Evolutionary conservation across 2,113 vertebrate species (phyloP), one percentile per base, ranked within the genome.

Genomic region (Anolis carolinensis): DNA sequence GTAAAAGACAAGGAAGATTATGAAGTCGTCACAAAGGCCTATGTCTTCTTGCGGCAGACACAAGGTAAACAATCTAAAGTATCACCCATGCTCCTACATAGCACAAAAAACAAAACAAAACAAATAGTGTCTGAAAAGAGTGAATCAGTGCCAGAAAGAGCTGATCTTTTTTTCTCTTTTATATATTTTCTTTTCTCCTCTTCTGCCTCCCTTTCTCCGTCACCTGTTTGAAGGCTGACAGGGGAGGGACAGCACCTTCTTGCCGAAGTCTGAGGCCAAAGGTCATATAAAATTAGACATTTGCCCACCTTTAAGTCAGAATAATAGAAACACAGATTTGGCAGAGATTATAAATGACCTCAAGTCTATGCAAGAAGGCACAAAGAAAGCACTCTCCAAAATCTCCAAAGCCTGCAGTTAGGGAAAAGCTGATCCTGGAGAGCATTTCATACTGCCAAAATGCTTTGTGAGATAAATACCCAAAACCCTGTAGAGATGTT

Each of bases 91-190:
- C 76, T 2, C 20, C 79, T 34, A 74, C 7, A 62, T 5, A 44
- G 39, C 39, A 44, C 5, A 44, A 44, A 44, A 44, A 44, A 44
- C 2, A 6, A 6, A 89, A 14, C 8, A 44, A 88, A 7, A 81
- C n/a, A 88, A 7, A 81, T 21, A 88, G 1, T 7, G 13, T 83
- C 36, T 90, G 77, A 32, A 23, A 36, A 82, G 9, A 59, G 52
- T 59, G 55, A 11, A 59, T 59, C 55, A 59, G 18, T 10, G 39
- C 39, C 39, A 44, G 39, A 44, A 44, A 44, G 39, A 44, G 5
- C 39, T 44, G 39, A 44, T 44, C 39, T 44, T 30, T 9, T 68
- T 68, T 25, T 13, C 65, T 11, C 10, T 30, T 9, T 30, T 9
- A n/a, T n/a, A n/a, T n/a, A 7, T 7, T 65, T 1, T 68, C 65